Evolutionary conservation across 2,888 invertebrate genomes (phyloP).

Genomic region (Sphinx pinastri): DNA sequence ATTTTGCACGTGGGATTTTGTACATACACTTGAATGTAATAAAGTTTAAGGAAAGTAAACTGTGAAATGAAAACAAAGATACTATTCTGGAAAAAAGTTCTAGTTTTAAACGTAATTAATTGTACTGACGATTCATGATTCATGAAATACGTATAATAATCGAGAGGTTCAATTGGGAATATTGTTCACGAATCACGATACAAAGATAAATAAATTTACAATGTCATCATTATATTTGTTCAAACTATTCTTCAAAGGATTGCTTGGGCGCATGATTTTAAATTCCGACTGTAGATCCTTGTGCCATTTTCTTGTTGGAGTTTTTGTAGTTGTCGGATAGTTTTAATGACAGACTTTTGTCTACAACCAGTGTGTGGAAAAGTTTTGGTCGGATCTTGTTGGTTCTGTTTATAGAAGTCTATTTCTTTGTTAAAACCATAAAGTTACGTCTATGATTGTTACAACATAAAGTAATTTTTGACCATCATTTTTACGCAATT

Average conservation of each 20-base stretch:
- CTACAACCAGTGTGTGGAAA: background rate
- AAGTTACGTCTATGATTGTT: too few relatives aligned
- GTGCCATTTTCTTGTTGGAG: background rate
- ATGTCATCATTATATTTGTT: background rate
- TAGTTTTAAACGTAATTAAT: too few relatives aligned
- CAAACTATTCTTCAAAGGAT: slow-evolving; percentile 4
- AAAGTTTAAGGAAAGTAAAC: background rate
- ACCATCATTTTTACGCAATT: too few relatives aligned
- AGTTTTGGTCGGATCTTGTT: background rate
- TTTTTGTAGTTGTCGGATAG: slow-evolving; percentile 2
- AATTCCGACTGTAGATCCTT: background rate
- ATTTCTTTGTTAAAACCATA: too few relatives aligned
- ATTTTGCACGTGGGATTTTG: background rate
- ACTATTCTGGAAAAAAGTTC: too few relatives aligned
- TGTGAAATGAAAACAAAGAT: background rate
- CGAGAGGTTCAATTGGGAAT: too few relatives aligned
- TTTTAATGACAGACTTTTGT: slow-evolving; percentile 6
- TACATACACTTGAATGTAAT: background rate
- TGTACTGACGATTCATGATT: too few relatives aligned
- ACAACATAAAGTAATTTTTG: too few relatives aligned
- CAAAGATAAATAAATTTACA: too few relatives aligned
- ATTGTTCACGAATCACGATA: too few relatives aligned
- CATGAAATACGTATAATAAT: too few relatives aligned
- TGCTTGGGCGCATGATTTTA: background rate
- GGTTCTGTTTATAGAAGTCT: background rate